Evolutionary conservation across 2,797 vertebrate genomes (phyloP).

Genomic region (Aselliscus stoliczkanus): DNA sequence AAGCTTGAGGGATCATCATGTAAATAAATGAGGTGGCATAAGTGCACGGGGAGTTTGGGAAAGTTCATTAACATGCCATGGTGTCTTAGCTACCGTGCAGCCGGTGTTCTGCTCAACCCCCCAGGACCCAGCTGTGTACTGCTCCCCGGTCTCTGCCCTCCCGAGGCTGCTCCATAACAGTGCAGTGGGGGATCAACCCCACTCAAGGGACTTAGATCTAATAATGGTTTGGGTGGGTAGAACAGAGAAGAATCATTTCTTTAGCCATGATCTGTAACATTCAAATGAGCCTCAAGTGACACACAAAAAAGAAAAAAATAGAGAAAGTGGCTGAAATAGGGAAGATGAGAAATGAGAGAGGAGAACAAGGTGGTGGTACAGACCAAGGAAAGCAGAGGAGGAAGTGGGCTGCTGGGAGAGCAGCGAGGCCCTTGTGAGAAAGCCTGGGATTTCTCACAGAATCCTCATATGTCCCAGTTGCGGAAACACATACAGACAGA

Average conservation of each 20-base stretch:
- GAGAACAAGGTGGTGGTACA: neutral
- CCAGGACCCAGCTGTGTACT: neutral
- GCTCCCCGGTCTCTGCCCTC: neutral
- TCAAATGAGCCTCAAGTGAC: neutral
- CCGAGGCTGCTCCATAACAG: neutral
- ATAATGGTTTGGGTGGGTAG: neutral
- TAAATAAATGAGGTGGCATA: neutral
- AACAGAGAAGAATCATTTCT: neutral
- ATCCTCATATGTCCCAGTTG: neutral
- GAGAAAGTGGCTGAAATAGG: neutral
- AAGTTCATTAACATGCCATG: rapidly evolving
- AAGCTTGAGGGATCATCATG: neutral
- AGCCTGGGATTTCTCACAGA: neutral
- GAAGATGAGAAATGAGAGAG: neutral
- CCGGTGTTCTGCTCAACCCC: neutral
- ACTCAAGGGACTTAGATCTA: neutral
- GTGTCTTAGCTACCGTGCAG: rapidly evolving
- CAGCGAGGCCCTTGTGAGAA: neutral
- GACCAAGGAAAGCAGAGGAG: neutral
- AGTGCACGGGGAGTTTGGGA: rapidly evolving
- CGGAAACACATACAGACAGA: neutral
- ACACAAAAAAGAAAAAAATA: neutral
- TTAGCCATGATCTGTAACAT: neutral
- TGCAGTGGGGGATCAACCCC: neutral
- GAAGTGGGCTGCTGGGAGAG: neutral